These are phyloP conservation scores for Onychomys arenicola DNA, from an alignment of 2,797 vertebrate species.

Conservation along the genomic window DNA sequence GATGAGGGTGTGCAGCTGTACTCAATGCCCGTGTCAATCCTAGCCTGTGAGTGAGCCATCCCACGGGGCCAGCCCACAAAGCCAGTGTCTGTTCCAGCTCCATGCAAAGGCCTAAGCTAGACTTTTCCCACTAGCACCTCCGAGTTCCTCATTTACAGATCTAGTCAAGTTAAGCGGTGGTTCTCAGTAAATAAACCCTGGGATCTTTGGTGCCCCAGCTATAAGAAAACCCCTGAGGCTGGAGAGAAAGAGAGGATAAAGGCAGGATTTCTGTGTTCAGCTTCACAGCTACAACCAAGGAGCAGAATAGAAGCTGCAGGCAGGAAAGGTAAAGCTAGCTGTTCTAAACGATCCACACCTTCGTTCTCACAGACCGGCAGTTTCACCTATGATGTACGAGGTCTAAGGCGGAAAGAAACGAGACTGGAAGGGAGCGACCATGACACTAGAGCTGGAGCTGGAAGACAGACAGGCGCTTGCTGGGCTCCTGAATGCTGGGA, in stretches of 20 bases:
- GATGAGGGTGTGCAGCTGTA: neutral
- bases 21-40: neutral
- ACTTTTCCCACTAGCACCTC: neutral
- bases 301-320: neutral
- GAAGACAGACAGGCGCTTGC: neutral
- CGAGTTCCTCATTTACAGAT: neutral
- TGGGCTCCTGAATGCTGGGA: fast-evolving
- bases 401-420: neutral
- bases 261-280: neutral
- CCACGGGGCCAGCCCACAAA: neutral
- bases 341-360: neutral
- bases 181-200: neutral
- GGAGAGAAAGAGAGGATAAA: neutral
- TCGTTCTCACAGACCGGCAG: neutral
- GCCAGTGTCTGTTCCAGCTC: no score
- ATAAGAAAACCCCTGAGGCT: neutral
- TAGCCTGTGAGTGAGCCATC: neutral
- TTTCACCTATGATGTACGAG: neutral
- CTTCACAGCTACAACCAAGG: neutral
- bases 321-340: neutral
- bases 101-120: neutral
- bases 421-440: neutral
- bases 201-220: neutral
- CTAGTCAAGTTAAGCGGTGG: neutral
- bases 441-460: neutral